phyloP scores from a whole-genome alignment of 1,140 invertebrate genomes.

The Dinoponera quadriceps region DNA sequence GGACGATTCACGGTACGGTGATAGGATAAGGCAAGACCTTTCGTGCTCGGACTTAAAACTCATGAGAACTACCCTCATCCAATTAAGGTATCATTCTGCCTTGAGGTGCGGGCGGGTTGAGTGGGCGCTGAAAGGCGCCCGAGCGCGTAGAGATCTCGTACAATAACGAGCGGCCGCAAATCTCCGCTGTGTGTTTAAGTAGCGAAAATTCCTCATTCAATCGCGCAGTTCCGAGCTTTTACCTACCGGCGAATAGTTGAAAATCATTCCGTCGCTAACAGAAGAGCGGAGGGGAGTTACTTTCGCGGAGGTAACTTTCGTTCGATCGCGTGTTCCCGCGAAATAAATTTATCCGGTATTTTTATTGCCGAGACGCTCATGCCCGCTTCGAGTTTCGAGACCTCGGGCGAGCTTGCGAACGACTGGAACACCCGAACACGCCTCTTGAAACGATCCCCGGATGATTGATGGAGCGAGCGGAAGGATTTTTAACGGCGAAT shows the following conservation, averaged over 20 bases:
- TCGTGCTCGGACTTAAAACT: conserved; percentile 62
- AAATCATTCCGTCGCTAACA: conserved; percentile 37
- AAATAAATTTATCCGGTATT: conserved; percentile 50
- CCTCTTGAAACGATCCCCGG: not conserved
- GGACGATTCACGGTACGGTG: conserved; percentile 41
- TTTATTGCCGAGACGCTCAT: conserved; percentile 45
- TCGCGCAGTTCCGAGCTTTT: conserved; percentile 32
- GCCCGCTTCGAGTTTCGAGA: conserved; percentile 28
- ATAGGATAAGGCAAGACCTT: conserved; percentile 51
- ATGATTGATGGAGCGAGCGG: too few relatives aligned
- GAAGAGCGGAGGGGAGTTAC: not conserved
- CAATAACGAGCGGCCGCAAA: conserved; percentile 50
- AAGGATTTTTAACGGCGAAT: not conserved
- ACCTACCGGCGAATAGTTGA: conserved; percentile 20
- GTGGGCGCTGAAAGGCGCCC: conserved; percentile 36
- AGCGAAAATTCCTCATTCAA: conserved; percentile 48
- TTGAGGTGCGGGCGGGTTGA: conserved; percentile 41
- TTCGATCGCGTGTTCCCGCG: conserved; percentile 35
- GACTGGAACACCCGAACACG: not conserved
- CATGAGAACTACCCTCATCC: conserved; percentile 67
- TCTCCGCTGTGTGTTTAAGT: conserved; percentile 43
- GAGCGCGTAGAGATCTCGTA: conserved; percentile 27
- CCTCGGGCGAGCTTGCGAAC: conserved; percentile 15
- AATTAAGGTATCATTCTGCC: conserved; percentile 70
- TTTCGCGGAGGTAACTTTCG: conserved; percentile 18